These are phyloP conservation scores for Hipparchia sbordonii DNA, from an alignment of 2,888 invertebrate genomes.

Conservation along the genomic window DNA sequence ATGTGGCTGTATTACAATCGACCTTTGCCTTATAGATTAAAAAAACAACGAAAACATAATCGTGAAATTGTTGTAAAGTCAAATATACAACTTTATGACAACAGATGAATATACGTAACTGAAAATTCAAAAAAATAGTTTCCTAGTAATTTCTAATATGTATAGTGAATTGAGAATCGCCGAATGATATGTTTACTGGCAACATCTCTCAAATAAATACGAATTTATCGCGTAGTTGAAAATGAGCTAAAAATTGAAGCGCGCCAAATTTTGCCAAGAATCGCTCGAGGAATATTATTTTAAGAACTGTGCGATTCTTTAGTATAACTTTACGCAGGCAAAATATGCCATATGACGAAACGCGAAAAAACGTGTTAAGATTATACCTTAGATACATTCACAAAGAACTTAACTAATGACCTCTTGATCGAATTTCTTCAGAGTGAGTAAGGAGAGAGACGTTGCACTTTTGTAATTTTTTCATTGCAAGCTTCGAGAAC, in stretches of 20 bases:
- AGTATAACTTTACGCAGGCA: constrained; percentile 12
- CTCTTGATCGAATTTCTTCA: not conserved
- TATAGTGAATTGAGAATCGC: constrained; percentile 71
- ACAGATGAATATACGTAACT: constrained; percentile 37
- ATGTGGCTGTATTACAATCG: too few species aligned
- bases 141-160: constrained; percentile 47
- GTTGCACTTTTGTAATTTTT: not conserved
- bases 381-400: too few species aligned
- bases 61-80: not conserved
- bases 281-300: constrained; percentile 26
- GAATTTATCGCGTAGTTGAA: constrained; percentile 75
- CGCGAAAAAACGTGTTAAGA: not conserved
- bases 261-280: constrained; percentile 43
- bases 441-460: not conserved
- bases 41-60: not conserved
- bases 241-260: constrained; percentile 37
- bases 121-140: constrained; percentile 35
- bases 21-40: too few species aligned
- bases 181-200: constrained; percentile 81
- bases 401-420: not conserved
- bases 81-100: constrained; percentile 41
- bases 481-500: not conserved
- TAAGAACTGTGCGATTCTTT: constrained; percentile 27
- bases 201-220: constrained; percentile 72
- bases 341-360: not conserved